Percentiles rank a stretch among this genome's conserved stretches.
Evolutionary conservation across 2,113 vertebrate genomes (phyloP).

Genomic region (Callionymus lyra): DNA sequence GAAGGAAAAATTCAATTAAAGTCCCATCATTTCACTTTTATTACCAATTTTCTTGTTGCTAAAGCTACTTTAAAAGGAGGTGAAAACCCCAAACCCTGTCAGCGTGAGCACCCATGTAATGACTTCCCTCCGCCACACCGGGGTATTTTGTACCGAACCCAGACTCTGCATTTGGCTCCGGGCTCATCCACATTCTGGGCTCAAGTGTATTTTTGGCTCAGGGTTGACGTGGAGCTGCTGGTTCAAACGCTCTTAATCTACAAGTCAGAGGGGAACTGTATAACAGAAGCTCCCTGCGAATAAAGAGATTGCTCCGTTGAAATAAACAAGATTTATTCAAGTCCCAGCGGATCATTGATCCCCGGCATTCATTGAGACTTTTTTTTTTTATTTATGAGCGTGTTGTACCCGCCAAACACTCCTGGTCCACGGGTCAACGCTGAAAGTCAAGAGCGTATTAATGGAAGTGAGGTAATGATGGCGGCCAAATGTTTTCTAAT

Average conservation of each 20-base stretch:
- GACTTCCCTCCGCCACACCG: background rate
- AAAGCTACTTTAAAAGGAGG: too few relatives aligned
- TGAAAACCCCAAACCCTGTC: too few relatives aligned
- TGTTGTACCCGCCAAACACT: background rate
- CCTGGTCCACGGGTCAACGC: too few relatives aligned
- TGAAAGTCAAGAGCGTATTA: too few relatives aligned
- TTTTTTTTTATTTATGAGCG: constrained; percentile 12
- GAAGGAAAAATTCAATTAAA: too few relatives aligned
- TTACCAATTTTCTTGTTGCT: too few relatives aligned
- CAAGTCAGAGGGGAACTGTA: constrained; percentile 53
- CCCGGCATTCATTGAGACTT: constrained; percentile 28
- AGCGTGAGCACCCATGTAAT: too few relatives aligned
- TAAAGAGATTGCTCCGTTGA: constrained; percentile 48
- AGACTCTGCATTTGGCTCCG: constrained; percentile 6
- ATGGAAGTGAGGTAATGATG: too few relatives aligned
- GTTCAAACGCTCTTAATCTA: constrained; percentile 30
- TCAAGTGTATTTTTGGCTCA: constrained; percentile 23
- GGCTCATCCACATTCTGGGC: constrained; percentile 13
- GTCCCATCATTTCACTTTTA: too few relatives aligned
- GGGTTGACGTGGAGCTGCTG: constrained; percentile 11
- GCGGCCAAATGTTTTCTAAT: too few relatives aligned
- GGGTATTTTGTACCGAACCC: constrained; percentile 2
- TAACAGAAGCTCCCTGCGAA: constrained; percentile 44
- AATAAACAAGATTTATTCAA: constrained; percentile 65
- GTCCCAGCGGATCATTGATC: constrained; percentile 54